phyloP scores from a whole-genome alignment of 2,797 vertebrate species.

The Enteromius anoplus region DNA sequence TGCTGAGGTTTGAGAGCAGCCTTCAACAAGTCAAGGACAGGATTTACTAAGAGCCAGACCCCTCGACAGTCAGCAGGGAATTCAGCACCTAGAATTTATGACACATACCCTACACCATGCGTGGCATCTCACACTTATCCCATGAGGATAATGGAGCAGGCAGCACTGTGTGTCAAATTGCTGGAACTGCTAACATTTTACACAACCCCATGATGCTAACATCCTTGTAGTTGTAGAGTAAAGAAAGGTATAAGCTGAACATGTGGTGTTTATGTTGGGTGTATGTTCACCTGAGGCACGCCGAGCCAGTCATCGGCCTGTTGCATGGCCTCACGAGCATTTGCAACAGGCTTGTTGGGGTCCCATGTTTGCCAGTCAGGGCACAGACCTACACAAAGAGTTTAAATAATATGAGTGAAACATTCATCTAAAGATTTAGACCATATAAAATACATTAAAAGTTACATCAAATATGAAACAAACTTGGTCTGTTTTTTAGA shows the following conservation, averaged over 20 bases:
- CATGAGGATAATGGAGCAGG: constrained; percentile 9
- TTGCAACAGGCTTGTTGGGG: constrained; percentile 89
- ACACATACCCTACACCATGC: constrained; percentile 67
- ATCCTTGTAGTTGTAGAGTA: neutral
- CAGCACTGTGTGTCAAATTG: constrained; percentile 58
- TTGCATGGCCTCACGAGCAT: constrained; percentile 94
- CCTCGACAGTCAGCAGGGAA: constrained; percentile 69
- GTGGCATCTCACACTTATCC: constrained; percentile 59
- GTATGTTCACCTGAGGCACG: constrained; percentile 86
- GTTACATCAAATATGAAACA: neutral
- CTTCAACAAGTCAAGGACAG: constrained; percentile 69
- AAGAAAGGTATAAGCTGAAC: neutral
- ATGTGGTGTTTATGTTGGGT: neutral
- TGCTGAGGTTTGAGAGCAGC: constrained; percentile 69
- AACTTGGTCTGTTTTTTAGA: neutral
- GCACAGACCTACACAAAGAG: constrained; percentile 80
- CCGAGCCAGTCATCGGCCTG: constrained; percentile 94
- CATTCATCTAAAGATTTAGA: neutral
- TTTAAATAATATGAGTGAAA: neutral
- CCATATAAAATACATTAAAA: neutral
- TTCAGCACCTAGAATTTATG: constrained; percentile 65
- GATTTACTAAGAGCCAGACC: constrained; percentile 73
- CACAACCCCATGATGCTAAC: constrained; percentile 3
- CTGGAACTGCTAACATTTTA: constrained; percentile 16
- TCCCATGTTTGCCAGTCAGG: constrained; percentile 95